Conservation (phyloP, 2,888 invertebrate species). For the Mechanitis mazaeus region DNA sequence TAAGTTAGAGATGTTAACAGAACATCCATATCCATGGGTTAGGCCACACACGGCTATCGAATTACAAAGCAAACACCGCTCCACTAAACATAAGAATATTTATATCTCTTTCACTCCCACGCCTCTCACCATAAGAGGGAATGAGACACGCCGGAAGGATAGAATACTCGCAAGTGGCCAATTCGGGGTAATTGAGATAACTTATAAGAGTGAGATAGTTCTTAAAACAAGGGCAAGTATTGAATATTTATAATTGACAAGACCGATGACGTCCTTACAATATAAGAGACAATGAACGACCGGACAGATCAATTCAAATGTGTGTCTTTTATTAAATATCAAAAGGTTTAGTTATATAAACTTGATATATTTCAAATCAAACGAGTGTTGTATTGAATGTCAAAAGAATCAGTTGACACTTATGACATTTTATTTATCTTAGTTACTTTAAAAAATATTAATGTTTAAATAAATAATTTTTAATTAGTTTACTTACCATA, state of each 20-base stretch:
- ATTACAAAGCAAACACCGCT: slow-evolving; percentile 53
- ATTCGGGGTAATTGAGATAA: slow-evolving; percentile 41
- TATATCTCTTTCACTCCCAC: slow-evolving; percentile 33
- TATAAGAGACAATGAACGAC: not conserved
- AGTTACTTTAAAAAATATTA: too few relatives aligned
- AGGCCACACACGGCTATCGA: slow-evolving; percentile 58
- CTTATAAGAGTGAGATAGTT: slow-evolving; percentile 19
- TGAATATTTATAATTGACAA: slow-evolving; percentile 7
- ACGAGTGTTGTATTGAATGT: too few relatives aligned
- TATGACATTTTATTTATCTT: too few relatives aligned
- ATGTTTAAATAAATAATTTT: too few relatives aligned
- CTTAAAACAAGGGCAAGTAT: slow-evolving; percentile 1
- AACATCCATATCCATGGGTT: slow-evolving; percentile 41
- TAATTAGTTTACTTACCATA: too few relatives aligned
- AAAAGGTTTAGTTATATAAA: too few relatives aligned
- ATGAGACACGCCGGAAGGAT: slow-evolving; percentile 48
- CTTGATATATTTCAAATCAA: too few relatives aligned
- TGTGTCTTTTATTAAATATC: too few relatives aligned
- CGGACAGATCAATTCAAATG: too few relatives aligned
- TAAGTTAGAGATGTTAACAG: slow-evolving; percentile 15
- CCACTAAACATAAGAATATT: slow-evolving; percentile 36
- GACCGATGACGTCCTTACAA: not conserved
- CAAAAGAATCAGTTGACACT: too few relatives aligned
- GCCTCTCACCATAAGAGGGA: slow-evolving; percentile 24
- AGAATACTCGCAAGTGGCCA: slow-evolving; percentile 60